Percentiles rank a stretch among this genome's conserved stretches.
Conservation (phyloP, 2,113 vertebrate genomes). For the Bubo bubo region DNA sequence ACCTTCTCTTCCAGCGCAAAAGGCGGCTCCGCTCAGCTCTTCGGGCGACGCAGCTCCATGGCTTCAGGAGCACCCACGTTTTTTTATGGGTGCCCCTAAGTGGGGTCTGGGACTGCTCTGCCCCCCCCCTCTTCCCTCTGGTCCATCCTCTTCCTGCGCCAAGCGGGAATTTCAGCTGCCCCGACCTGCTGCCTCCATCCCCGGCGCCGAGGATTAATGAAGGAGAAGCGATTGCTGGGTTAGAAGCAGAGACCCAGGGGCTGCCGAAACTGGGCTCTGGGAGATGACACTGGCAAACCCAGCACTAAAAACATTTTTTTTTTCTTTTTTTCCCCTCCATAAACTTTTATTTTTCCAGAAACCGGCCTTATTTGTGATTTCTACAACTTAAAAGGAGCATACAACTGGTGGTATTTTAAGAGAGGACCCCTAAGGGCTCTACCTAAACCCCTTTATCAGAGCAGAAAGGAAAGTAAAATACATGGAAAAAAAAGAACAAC, state of each 20-base stretch:
- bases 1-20: not conserved
- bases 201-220: not conserved
- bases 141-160: not conserved
- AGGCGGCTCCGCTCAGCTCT: not conserved
- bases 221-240: slow-evolving; percentile 40
- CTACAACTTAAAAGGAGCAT: not conserved
- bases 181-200: not conserved
- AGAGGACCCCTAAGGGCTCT: not conserved
- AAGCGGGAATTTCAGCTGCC: not conserved
- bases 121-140: not conserved
- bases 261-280: not conserved
- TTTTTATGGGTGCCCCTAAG: not conserved
- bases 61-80: not conserved
- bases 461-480: slow-evolving; percentile 1
- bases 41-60: not conserved
- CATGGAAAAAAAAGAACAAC: not conserved
- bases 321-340: not conserved
- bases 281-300: not conserved
- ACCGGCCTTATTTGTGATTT: not conserved
- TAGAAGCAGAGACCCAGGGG: not conserved
- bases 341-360: not conserved
- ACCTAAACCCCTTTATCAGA: not conserved
- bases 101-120: not conserved
- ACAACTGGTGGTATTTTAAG: not conserved
- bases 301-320: not conserved